Conservation (phyloP, 2,113 vertebrate species). For the Podarcis cretensis region DNA sequence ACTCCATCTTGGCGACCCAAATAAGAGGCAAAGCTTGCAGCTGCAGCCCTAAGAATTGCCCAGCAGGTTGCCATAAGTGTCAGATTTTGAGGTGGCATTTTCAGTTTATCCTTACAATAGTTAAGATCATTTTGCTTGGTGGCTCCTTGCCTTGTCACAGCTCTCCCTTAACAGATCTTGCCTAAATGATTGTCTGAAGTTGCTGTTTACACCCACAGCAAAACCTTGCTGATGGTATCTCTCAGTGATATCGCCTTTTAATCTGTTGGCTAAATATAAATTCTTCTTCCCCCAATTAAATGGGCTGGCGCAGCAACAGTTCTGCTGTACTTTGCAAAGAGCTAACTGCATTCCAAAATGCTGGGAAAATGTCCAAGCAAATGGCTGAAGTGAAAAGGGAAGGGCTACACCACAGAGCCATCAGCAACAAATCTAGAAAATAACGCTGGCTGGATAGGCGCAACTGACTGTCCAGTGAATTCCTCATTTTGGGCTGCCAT, state of each 20-base stretch:
- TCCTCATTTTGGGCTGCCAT: constrained; percentile 6
- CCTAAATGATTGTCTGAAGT: constrained; percentile 46
- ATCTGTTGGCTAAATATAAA: constrained; percentile 11
- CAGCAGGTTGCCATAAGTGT: neutral
- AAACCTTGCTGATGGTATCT: constrained; percentile 30
- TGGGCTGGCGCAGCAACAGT: neutral
- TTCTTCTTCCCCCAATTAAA: constrained; percentile 34
- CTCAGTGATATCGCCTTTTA: constrained; percentile 40
- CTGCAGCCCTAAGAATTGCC: neutral
- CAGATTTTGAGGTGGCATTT: neutral
- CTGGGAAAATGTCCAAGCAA: constrained; percentile 46
- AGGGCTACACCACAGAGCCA: constrained; percentile 41
- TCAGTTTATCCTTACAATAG: neutral
- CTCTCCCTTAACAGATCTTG: neutral
- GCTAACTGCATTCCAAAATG: constrained; percentile 28
- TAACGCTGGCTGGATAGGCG: constrained; percentile 26
- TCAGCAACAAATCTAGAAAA: constrained; percentile 31
- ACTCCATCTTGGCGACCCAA: neutral
- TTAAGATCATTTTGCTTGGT: neutral
- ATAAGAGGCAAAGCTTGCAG: neutral
- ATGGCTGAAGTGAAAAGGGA: constrained; percentile 31
- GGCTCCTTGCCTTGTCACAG: constrained; percentile 5
- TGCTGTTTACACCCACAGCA: constrained; percentile 11
- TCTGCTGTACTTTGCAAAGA: constrained; percentile 38
- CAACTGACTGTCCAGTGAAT: neutral